phyloP scores from a whole-genome alignment of 2,113 vertebrate genomes.

The Mugil cephalus region DNA sequence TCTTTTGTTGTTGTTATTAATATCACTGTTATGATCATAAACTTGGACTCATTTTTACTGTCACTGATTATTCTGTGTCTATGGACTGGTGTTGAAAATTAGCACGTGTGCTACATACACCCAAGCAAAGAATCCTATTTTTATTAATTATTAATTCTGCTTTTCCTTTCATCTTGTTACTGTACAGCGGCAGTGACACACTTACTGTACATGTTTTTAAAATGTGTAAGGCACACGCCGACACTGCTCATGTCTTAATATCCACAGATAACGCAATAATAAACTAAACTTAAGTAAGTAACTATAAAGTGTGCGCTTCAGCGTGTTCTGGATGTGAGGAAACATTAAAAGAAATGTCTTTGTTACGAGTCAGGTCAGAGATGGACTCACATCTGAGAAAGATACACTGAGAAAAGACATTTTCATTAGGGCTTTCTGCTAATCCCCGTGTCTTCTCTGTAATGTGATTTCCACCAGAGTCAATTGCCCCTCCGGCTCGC shows the following conservation, averaged over 20 bases:
- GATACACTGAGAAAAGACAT: slow-evolving; percentile 51
- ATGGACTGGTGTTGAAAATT: too few species aligned
- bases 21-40: too few species aligned
- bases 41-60: too few species aligned
- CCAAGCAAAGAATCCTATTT: too few species aligned
- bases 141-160: too few species aligned
- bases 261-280: not conserved
- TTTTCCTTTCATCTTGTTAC: too few species aligned
- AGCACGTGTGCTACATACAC: too few species aligned
- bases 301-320: not conserved
- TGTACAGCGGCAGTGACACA: too few species aligned
- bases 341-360: slow-evolving; percentile 1
- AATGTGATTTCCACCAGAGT: slow-evolving; percentile 73
- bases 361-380: slow-evolving; percentile 8
- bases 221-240: not conserved
- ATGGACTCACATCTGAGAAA: slow-evolving; percentile 22
- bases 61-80: too few species aligned
- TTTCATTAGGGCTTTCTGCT: slow-evolving; percentile 71
- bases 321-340: not conserved
- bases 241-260: not conserved
- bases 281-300: not conserved
- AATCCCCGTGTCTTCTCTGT: slow-evolving; percentile 62
- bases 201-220: not conserved
- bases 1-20: too few species aligned
- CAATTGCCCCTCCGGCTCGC: slow-evolving; percentile 64